phyloP scores from a whole-genome alignment of 2,113 vertebrate genomes.

The Pachypanchax playfairii region DNA sequence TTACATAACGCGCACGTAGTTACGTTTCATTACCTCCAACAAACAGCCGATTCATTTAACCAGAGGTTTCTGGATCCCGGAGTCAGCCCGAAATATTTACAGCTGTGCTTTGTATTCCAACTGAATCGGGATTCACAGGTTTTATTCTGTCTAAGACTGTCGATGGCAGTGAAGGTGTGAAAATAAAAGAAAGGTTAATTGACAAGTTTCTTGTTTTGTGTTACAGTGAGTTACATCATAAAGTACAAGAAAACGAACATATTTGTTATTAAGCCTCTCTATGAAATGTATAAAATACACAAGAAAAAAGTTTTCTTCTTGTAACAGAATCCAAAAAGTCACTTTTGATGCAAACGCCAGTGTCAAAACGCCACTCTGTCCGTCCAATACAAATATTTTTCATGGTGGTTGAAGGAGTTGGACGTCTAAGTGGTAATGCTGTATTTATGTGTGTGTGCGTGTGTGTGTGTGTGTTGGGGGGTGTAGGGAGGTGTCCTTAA shows the following conservation, averaged over 20 bases:
- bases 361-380: conserved; percentile 36
- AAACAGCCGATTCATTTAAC: conserved; percentile 71
- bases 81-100: conserved; percentile 67
- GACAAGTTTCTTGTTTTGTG: background rate
- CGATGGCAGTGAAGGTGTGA: conserved; percentile 28
- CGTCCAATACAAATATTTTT: conserved; percentile 68
- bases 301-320: background rate
- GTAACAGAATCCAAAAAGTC: conserved; percentile 6
- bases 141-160: conserved; percentile 48
- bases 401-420: conserved; percentile 53
- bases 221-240: background rate
- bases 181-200: background rate
- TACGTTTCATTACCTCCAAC: conserved; percentile 77
- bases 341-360: conserved; percentile 18
- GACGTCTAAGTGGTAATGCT: conserved; percentile 52
- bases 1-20: conserved; percentile 78
- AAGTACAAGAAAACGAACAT: background rate
- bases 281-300: background rate
- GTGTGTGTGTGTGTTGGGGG: conserved; percentile 22
- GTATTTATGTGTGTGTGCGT: conserved; percentile 34
- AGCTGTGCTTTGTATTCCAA: conserved; percentile 64
- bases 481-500: conserved; percentile 67
- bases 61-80: conserved; percentile 62
- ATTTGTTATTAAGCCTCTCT: background rate
- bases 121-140: conserved; percentile 69